These are phyloP conservation scores for Podarcis lilfordi DNA, from an alignment of 2,797 vertebrate genomes.

Conservation along the genomic window DNA sequence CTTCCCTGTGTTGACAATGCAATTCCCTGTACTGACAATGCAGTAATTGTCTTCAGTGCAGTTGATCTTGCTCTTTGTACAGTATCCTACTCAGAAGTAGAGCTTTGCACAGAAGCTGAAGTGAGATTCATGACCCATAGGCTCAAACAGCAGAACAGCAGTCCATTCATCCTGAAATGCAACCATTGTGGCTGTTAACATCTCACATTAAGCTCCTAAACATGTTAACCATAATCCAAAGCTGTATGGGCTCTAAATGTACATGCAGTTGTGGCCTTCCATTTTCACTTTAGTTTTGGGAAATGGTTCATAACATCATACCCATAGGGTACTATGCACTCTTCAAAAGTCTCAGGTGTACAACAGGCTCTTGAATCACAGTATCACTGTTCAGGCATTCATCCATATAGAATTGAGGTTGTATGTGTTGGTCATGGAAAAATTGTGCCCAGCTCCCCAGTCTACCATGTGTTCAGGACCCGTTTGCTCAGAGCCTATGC, in stretches of 20 bases:
- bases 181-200: constrained; percentile 4
- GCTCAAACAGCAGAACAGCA: neutral
- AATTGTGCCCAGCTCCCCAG: neutral
- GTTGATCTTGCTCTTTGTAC: neutral
- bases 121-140: too few species aligned
- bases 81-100: neutral
- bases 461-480: neutral
- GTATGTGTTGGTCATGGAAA: neutral
- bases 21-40: neutral
- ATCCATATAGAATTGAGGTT: neutral
- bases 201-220: neutral
- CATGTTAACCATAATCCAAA: neutral
- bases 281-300: neutral
- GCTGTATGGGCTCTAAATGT: neutral
- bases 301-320: neutral
- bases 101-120: neutral
- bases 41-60: constrained; percentile 18
- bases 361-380: neutral
- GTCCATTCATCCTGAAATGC: constrained; percentile 36
- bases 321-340: neutral
- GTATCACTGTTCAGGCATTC: too few species aligned
- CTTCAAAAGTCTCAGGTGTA: neutral
- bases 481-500: neutral
- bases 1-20: neutral
- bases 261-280: neutral